A percentile compares a stretch with the other conserved stretches of the same genome.
These are phyloP conservation scores for Oceanodroma leucorhoa DNA, from an alignment of 2,797 vertebrate species.

Conservation along the genomic window DNA sequence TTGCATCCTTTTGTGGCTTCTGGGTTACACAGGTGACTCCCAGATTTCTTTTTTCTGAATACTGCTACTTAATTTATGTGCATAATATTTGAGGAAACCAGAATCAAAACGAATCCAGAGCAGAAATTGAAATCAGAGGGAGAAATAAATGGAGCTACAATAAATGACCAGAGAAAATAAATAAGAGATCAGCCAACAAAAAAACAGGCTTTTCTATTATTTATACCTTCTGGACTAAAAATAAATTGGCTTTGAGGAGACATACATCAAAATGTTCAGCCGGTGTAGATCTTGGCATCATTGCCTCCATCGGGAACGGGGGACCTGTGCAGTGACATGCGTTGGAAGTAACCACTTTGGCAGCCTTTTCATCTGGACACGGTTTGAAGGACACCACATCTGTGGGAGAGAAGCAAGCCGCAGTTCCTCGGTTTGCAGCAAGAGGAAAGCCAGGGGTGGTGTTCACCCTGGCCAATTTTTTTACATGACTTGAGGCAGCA, in stretches of 20 bases:
- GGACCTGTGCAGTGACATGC: accelerated
- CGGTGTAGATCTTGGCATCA: not conserved
- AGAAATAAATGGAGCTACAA: not conserved
- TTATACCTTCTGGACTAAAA: conserved; percentile 14
- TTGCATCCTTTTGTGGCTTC: conserved; percentile 8
- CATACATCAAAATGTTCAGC: not conserved
- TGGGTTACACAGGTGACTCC: not conserved
- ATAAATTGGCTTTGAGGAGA: conserved; percentile 6
- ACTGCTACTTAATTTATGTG: conserved; percentile 35
- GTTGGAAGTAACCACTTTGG: not conserved
- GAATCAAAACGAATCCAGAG: conserved; percentile 18
- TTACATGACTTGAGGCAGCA: not conserved
- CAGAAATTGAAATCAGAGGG: conserved; percentile 33
- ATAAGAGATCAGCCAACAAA: not conserved
- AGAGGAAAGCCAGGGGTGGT: not conserved
- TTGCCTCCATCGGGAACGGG: not conserved
- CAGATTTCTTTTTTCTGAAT: not conserved
- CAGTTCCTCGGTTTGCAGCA: not conserved
- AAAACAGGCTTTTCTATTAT: not conserved
- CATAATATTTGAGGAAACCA: conserved; percentile 20
- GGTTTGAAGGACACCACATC: not conserved
- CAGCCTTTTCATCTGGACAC: not conserved
- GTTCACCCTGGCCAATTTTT: not conserved
- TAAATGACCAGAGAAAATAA: conserved; percentile 2
- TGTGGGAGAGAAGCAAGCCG: not conserved